These are phyloP conservation scores for Ptychoptera contaminata DNA, from an alignment of 2,888 invertebrate genomes.

Conservation along the genomic window DNA sequence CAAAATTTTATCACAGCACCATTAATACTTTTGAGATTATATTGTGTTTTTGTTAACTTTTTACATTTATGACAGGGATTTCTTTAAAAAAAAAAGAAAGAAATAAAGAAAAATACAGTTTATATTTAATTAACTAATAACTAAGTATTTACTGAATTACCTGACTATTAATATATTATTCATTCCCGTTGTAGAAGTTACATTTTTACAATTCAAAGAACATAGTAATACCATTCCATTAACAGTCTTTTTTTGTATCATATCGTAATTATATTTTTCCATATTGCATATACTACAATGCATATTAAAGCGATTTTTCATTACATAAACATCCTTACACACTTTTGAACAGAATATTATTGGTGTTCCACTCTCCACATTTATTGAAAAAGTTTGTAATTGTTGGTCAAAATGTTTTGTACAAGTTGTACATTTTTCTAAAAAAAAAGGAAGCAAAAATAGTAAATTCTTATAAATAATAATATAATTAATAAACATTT, in stretches of 20 bases:
- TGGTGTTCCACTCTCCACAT: slow-evolving; percentile 43
- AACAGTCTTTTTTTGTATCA: slow-evolving; percentile 57
- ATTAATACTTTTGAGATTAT: slow-evolving; percentile 69
- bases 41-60: slow-evolving; percentile 51
- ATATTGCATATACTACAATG: slow-evolving; percentile 92
- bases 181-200: slow-evolving; percentile 57
- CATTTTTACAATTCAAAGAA: slow-evolving; percentile 75
- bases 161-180: too few relatives aligned
- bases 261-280: slow-evolving; percentile 92
- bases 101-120: too few relatives aligned
- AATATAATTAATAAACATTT: slow-evolving; percentile 16
- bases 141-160: too few relatives aligned
- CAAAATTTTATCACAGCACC: too few relatives aligned
- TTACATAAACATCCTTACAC: slow-evolving; percentile 81
- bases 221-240: slow-evolving; percentile 65
- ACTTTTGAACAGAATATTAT: slow-evolving; percentile 77
- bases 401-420: slow-evolving; percentile 66
- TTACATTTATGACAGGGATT: slow-evolving; percentile 52
- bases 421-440: slow-evolving; percentile 73
- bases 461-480: not conserved
- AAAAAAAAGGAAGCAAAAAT: slow-evolving; percentile 11
- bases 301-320: slow-evolving; percentile 72
- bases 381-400: slow-evolving; percentile 53
- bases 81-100: too few relatives aligned
- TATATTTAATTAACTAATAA: too few relatives aligned